Evolutionary conservation across 2,888 invertebrate species (phyloP), one percentile per base, ranked within the genome.

Genomic region (Dasysyrphus tricinctus): DNA sequence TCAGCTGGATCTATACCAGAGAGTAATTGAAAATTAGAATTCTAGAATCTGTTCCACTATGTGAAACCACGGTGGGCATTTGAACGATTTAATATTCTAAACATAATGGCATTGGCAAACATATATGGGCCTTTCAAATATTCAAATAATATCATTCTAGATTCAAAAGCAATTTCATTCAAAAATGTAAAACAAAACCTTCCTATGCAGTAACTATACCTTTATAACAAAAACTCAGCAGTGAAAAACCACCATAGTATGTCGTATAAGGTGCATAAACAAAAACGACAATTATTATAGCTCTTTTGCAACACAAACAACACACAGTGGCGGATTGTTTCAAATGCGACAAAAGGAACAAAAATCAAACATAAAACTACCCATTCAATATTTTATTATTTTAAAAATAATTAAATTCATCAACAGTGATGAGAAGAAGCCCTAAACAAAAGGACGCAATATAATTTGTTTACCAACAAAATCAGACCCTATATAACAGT

Each of bases 391-490:
- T 47, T 65, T 44, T 65, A 65, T 65, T 47, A 65, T 65, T 65
- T 34, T 47, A 47, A 44, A 24, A 65, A 65, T 65, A 34, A 65
- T 65, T 16, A 16, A 47, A 34, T 47, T 16, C 65, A 65, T 65
- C 65, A 65, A 65, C 47, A 65, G 57, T 44, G 75, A 59, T 44
- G 80, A 44, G 59, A 70, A 75, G 57, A 70, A 83, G 57, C 56
- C 57, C 37, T 16, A 44, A 19, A 84, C 80, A 80, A 84, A 76
- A 51, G 70, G 84, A 80, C 72, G 76, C 63, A 75, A 76, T 72
- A 67, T 72, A 65, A 11, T 59, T 69, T 84, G 80, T 84, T 84
- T 84, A 84, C 57, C 70, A 79, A 80, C 57, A 70, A 59, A 84
- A 84, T 84, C 65, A 84, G 75, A 44, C 42, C 44, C 19, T 29